phyloP scores from a whole-genome alignment of 2,113 vertebrate genomes.

The Cranoglanis bouderius region DNA sequence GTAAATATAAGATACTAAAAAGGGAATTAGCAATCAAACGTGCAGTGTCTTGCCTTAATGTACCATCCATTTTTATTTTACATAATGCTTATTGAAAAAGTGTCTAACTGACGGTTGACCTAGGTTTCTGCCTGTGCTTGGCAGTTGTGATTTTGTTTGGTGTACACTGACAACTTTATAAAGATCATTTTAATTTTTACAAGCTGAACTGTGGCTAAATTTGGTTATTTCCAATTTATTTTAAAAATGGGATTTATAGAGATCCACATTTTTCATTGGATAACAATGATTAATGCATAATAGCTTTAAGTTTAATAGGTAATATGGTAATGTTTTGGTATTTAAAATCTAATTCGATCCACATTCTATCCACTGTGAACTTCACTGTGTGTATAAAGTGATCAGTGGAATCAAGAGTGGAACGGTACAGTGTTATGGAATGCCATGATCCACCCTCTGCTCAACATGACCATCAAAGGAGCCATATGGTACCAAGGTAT shows the following conservation, averaged over 20 bases:
- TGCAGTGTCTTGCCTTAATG: neutral
- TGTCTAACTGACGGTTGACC: neutral
- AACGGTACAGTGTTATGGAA: constrained; percentile 85
- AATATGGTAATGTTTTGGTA: neutral
- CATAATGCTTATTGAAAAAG: neutral
- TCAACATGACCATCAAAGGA: constrained; percentile 86
- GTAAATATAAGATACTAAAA: neutral
- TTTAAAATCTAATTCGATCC: neutral
- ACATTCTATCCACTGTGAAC: neutral
- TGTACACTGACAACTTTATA: neutral
- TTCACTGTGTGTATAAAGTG: neutral
- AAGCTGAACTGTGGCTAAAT: neutral
- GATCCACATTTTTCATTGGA: neutral
- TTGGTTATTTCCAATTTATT: neutral
- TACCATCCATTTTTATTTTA: neutral
- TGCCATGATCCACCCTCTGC: constrained; percentile 88
- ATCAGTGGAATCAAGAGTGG: neutral
- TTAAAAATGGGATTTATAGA: neutral
- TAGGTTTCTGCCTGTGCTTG: neutral
- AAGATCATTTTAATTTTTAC: neutral
- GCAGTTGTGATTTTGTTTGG: neutral
- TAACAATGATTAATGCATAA: neutral
- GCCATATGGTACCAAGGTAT: constrained; percentile 92
- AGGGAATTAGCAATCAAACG: neutral
- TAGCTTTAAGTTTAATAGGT: neutral